phyloP scores from a whole-genome alignment of 2,888 invertebrate species.

The Cheilosia impressa region DNA sequence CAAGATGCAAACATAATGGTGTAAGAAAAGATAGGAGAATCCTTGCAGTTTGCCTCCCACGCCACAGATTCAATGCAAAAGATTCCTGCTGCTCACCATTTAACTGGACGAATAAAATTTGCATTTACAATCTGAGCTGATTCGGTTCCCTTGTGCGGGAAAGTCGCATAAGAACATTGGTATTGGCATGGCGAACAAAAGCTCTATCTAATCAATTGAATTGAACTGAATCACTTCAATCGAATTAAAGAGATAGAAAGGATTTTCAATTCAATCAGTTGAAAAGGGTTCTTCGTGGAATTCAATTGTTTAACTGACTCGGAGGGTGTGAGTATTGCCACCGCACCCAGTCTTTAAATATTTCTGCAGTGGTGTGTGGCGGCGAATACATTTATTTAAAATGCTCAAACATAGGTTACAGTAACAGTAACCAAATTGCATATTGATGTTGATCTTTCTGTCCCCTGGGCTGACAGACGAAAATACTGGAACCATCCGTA shows the following conservation, averaged over 20 bases:
- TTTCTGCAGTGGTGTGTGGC: background rate
- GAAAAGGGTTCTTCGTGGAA: constrained; percentile 1
- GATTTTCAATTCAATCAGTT: constrained; percentile 47
- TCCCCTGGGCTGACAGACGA: no score
- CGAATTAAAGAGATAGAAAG: constrained; percentile 23
- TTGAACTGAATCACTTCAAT: constrained; percentile 30
- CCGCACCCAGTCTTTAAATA: background rate
- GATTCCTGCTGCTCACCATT: constrained; percentile 7
- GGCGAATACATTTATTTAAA: background rate
- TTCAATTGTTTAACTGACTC: constrained; percentile 14
- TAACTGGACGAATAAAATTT: constrained; percentile 43
- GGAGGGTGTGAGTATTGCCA: background rate
- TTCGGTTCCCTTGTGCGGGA: background rate
- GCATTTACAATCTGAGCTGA: constrained; percentile 35
- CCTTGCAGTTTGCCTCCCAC: constrained; percentile 14
- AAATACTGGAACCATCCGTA: no score
- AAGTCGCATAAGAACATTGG: constrained; percentile 14
- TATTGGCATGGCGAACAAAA: background rate
- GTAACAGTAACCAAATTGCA: no score
- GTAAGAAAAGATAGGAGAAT: background rate
- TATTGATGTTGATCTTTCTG: no score
- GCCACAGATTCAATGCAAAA: constrained; percentile 17
- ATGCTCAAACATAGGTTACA: background rate
- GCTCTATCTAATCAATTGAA: constrained; percentile 33
- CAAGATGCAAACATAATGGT: background rate